Base-by-base conservation (phyloP, 2,113 vertebrate genomes). In the Scortum barcoo region DNA sequence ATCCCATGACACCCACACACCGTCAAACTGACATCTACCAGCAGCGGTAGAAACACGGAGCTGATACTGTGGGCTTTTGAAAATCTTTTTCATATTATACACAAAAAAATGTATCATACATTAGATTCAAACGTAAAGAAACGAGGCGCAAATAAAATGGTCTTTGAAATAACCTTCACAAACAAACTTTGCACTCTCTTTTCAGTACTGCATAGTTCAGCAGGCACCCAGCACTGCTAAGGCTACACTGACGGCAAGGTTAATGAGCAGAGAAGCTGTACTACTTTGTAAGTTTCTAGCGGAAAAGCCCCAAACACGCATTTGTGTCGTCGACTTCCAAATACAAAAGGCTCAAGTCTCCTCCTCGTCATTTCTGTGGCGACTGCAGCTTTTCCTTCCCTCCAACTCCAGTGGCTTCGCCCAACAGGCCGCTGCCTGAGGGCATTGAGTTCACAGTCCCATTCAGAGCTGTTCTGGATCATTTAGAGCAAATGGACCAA, bases 201-300 rank as follows among this genome's bases (percentile, higher is more conserved):
- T 57, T 38, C 56, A 54, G 77, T 72, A 76, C 81, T 87, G 84
- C 89, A 90, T 88, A 89, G 89, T 79, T 91, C 84, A 81, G 85
- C 91, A 91, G 91, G 87, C 82, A 46, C 73, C 67, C 81, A 33
- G 73, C 85, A 14, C 77, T 86, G 88, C 84, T 87, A 84, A 84
- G 84, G 86, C 85, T 82, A 89, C 91, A 86, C 83, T 76, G 65
- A 80, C 22, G 53, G 62, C 33, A 12, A 2, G 33, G 70, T 51
- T 61, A 48, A 82, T 14, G 22, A 76, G 46, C 4, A 0, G 46
- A 72, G 63, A 79, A 73, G 3, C 8, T 42, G 0, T 22, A n/a
- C 10, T 38, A 33, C 14, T 22, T 33, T 53, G 3, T 14, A 66
- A 22, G 24, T 68, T 38, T 63, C 68, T 36, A 28, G 30, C 36